These are phyloP conservation scores for Tiliacea aurago DNA, from an alignment of 2,888 invertebrate genomes.

Conservation along the genomic window DNA sequence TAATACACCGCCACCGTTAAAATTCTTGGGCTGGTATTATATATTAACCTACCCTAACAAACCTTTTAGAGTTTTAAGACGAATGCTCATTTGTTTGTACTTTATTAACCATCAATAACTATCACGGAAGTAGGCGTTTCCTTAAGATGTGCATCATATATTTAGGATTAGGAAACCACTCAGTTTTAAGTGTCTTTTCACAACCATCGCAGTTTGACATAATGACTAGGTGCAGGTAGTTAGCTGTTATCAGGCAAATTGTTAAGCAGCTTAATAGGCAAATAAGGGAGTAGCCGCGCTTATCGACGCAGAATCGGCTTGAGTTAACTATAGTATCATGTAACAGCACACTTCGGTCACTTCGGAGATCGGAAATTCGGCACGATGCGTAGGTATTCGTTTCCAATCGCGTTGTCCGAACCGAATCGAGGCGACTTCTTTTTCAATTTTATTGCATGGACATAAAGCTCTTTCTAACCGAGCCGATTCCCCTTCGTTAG, in stretches of 20 bases:
- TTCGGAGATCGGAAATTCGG: not conserved
- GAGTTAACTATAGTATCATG: too few species aligned
- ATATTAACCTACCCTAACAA: not conserved
- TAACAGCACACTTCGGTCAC: not conserved
- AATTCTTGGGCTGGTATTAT: not conserved
- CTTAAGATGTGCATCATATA: slow-evolving; percentile 1
- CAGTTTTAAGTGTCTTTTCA: slow-evolving; percentile 1
- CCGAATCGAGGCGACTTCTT: too few species aligned
- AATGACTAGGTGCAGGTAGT: not conserved
- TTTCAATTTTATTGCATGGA: not conserved
- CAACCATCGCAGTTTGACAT: not conserved
- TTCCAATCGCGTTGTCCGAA: not conserved
- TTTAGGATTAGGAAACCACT: slow-evolving; percentile 19
- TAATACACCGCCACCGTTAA: not conserved
- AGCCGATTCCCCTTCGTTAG: not conserved
- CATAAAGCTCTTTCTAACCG: too few species aligned
- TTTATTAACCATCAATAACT: not conserved
- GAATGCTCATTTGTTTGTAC: not conserved
- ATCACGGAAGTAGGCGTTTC: slow-evolving; percentile 14
- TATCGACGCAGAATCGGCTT: not conserved
- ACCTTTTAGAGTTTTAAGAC: not conserved
- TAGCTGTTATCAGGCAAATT: not conserved
- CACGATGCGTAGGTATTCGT: not conserved
- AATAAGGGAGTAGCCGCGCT: not conserved
- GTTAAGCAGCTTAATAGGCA: not conserved